phyloP scores from a whole-genome alignment of 2,888 invertebrate species.

The Nomada fucata region DNA sequence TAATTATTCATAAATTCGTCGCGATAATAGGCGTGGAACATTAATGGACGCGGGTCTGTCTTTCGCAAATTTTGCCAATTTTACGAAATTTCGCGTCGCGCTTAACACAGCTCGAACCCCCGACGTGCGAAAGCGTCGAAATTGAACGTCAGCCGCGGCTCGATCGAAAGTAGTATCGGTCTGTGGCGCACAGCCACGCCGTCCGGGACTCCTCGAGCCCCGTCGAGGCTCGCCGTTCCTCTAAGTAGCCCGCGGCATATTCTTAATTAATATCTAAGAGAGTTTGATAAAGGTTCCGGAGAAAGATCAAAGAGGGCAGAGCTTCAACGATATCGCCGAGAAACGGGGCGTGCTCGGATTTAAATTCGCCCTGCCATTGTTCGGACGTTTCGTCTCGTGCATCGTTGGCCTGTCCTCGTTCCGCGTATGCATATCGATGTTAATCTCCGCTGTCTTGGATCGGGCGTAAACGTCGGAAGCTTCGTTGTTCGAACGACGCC shows the following conservation, averaged over 20 bases:
- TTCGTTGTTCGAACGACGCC: neutral
- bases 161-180: slow-evolving; percentile 53
- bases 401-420: slow-evolving; percentile 11
- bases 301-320: neutral
- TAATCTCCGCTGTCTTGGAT: neutral
- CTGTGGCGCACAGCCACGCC: slow-evolving; percentile 11
- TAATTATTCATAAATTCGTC: too few species aligned
- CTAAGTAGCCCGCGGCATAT: slow-evolving; percentile 38
- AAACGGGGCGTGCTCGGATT: neutral
- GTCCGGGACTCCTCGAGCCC: neutral
- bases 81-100: slow-evolving; percentile 12
- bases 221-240: slow-evolving; percentile 7
- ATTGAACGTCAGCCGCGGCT: slow-evolving; percentile 65
- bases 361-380: slow-evolving; percentile 10
- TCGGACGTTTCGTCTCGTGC: slow-evolving; percentile 5
- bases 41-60: neutral
- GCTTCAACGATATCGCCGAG: neutral
- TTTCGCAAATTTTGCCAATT: neutral
- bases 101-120: slow-evolving; percentile 24
- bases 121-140: slow-evolving; percentile 43
- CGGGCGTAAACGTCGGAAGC: neutral
- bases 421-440: slow-evolving; percentile 12
- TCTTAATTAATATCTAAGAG: slow-evolving; percentile 59
- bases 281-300: neutral
- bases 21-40: neutral